phyloP scores from a whole-genome alignment of 2,797 vertebrate species.

The Todus mexicanus region DNA sequence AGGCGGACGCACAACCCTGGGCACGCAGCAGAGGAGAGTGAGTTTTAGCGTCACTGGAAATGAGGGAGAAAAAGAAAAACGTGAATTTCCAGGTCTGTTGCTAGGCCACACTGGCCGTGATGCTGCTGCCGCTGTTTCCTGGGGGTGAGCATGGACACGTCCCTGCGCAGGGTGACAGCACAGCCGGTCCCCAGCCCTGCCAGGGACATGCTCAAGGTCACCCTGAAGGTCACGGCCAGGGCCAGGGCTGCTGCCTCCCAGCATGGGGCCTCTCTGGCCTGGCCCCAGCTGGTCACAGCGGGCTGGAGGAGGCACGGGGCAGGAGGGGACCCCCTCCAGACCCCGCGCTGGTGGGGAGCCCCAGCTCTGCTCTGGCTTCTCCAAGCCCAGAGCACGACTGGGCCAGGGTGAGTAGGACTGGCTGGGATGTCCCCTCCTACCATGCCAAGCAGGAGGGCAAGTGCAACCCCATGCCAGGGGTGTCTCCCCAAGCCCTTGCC shows the following conservation, averaged over 20 bases:
- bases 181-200: neutral
- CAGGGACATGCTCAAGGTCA: neutral
- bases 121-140: neutral
- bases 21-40: rapidly evolving
- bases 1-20: neutral
- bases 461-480: neutral
- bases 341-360: rapidly evolving
- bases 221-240: slow-evolving; percentile 31
- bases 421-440: neutral
- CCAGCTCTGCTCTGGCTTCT: neutral
- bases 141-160: neutral
- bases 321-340: neutral
- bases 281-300: neutral
- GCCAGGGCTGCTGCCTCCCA: neutral
- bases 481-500: neutral
- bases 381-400: rapidly evolving
- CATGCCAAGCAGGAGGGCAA: neutral
- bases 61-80: neutral
- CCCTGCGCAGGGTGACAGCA: neutral
- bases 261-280: neutral
- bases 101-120: rapidly evolving
- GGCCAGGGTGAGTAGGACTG: neutral
- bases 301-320: neutral
- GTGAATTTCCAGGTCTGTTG: rapidly evolving
- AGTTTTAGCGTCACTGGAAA: rapidly evolving